Evolutionary conservation across 1,140 invertebrate species (phyloP).

Genomic region (Diprion similis): DNA sequence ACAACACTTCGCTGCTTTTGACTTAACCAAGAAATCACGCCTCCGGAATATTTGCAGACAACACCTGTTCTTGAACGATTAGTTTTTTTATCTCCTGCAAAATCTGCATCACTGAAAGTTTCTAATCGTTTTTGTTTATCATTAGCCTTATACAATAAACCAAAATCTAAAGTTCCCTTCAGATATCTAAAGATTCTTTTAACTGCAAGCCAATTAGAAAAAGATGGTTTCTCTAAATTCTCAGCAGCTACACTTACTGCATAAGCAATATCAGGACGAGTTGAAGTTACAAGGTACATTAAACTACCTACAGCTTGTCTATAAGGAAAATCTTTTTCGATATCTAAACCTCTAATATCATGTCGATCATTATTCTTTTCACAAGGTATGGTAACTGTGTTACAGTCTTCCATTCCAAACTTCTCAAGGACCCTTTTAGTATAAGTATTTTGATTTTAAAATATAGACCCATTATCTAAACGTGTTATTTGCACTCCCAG

Average conservation of each 20-base stretch:
- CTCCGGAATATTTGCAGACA: slow-evolving; percentile 2
- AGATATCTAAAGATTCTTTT: not conserved
- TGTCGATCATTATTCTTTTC: slow-evolving; percentile 17
- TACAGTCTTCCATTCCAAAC: slow-evolving; percentile 39
- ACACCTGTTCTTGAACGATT: not conserved
- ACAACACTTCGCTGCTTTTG: not conserved
- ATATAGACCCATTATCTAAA: slow-evolving; percentile 24
- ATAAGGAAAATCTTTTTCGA: not conserved
- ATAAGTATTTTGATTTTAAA: slow-evolving; percentile 35
- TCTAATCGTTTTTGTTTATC: not conserved
- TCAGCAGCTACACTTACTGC: not conserved
- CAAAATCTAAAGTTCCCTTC: not conserved
- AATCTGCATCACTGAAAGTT: not conserved
- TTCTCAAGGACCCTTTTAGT: slow-evolving; percentile 32
- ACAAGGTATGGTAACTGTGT: slow-evolving; percentile 37
- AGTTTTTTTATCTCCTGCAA: not conserved
- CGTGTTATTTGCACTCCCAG: slow-evolving; percentile 45
- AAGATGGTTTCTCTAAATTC: too few relatives aligned
- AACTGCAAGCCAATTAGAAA: not conserved
- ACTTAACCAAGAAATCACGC: not conserved
- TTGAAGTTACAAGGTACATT: too few relatives aligned
- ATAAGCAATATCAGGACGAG: slow-evolving; percentile 29
- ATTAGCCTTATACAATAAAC: not conserved
- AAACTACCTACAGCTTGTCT: not conserved
- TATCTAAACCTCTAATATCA: slow-evolving; percentile 22